Percentiles rank a stretch among this genome's conserved stretches.
Evolutionary conservation across 2,113 vertebrate genomes (phyloP).

Genomic region (human): DNA sequence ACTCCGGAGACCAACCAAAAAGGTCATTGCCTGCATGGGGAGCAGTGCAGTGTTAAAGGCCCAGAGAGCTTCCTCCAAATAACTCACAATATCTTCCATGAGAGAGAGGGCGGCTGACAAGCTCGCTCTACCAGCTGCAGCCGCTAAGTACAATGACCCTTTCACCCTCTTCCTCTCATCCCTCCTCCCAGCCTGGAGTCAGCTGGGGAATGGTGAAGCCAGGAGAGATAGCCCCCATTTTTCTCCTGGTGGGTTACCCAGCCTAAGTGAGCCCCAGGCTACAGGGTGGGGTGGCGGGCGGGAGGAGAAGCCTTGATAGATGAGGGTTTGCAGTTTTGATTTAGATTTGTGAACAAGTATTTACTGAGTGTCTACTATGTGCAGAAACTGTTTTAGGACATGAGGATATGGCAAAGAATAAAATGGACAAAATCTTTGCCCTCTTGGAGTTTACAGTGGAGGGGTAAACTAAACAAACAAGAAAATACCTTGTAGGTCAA

Average conservation of each 20-base stretch:
- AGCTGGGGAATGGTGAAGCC: neutral
- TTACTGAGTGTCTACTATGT: neutral
- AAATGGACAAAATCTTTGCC: neutral
- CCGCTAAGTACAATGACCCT: neutral
- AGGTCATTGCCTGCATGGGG: neutral
- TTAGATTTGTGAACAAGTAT: neutral
- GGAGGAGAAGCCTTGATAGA: neutral
- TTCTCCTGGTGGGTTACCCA: neutral
- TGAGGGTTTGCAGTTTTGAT: neutral
- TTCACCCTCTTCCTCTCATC: neutral
- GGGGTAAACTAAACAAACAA: neutral
- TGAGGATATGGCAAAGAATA: neutral
- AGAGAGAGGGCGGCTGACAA: neutral
- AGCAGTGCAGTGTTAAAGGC: neutral
- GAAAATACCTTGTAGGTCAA: neutral
- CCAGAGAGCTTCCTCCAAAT: neutral
- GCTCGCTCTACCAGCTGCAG: too few species aligned
- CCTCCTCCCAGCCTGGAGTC: neutral
- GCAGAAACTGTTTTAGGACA: neutral
- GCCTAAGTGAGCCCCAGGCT: neutral
- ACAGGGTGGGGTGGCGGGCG: accelerated
- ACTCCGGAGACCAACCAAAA: neutral
- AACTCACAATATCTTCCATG: accelerated
- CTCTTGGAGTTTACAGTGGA: neutral
- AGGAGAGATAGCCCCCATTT: neutral